Evolutionary conservation across 1,140 invertebrate genomes (phyloP), one percentile per base, ranked within the genome.

Genomic region (Scaptomyza graminum): DNA sequence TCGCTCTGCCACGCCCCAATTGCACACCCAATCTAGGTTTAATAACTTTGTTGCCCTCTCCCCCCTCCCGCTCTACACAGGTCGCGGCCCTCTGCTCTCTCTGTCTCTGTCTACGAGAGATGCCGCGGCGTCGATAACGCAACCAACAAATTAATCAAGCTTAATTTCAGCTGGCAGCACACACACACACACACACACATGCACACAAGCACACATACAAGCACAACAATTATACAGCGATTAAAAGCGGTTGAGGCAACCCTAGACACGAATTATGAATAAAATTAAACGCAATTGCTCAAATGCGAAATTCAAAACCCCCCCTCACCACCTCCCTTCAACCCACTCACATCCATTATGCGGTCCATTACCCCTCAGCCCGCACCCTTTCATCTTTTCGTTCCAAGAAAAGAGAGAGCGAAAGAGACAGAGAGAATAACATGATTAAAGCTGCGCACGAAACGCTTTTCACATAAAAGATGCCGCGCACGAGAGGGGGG

Each of bases 381-480:
- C 25, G 7, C 22, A 12, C 8, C 22, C n/a, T 12, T 18, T 13
- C 25, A 15, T 57, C 39, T 37, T 6, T 16, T 11, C 78, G 64
- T 72, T 66, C 54, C 51, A 62, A 43, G 56, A 78, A 78, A 78
- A 78, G 31, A 34, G 37, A 12, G 37, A 41, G 18, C 9, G 31
- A 34, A 8, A 31, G 1, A 5, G 28, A 31, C 4, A 39, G 3
- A 12, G 37, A 12, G 37, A 41, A 59, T 75, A 79, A 88, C 82
- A 88, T 87, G 82, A 87, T 88, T 88, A 88, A 87, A 88, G 75
- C 72, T 75, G 79, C 83, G 84, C 83, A 87, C 83, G 82, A 87
- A 87, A 87, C 83, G 82, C 83, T 87, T 82, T 88, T 87, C 82
- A 87, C 83, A 88, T 87, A 82, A 87, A 87, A 87, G 82, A 75